Percentiles rank a stretch among this genome's conserved stretches.
These are phyloP conservation scores for Eospalax fontanierii DNA, from an alignment of 2,797 vertebrate genomes.

Conservation along the genomic window DNA sequence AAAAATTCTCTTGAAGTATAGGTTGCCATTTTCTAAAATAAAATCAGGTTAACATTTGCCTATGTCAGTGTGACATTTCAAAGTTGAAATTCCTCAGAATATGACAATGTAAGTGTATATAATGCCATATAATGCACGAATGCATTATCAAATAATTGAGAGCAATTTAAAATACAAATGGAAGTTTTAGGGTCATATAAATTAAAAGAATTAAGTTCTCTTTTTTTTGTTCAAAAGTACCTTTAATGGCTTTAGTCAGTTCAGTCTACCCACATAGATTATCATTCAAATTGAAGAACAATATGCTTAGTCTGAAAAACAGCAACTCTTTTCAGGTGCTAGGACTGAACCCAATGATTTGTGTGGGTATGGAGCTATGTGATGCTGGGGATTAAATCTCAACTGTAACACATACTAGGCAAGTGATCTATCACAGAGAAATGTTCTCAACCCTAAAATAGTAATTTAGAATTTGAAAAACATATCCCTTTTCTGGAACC, in stretches of 20 bases:
- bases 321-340: conserved; percentile 6
- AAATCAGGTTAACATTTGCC: conserved; percentile 39
- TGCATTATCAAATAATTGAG: conserved; percentile 48
- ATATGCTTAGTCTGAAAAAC: conserved; percentile 37
- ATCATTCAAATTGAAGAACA: conserved; percentile 13
- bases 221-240: conserved; percentile 44
- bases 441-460: not conserved
- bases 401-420: not conserved
- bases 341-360: not conserved
- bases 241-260: conserved; percentile 25
- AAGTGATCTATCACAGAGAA: not conserved
- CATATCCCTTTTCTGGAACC: not conserved
- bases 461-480: conserved; percentile 59
- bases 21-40: conserved; percentile 26
- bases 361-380: not conserved
- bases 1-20: conserved; percentile 57
- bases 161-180: conserved; percentile 59
- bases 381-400: no score
- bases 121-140: conserved; percentile 13
- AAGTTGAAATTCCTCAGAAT: conserved; percentile 43
- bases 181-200: conserved; percentile 42
- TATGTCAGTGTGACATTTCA: conserved; percentile 21
- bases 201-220: conserved; percentile 41
- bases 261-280: not conserved
- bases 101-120: conserved; percentile 50